Percentiles rank a stretch among this genome's conserved stretches.
phyloP scores from a whole-genome alignment of 2,113 vertebrate species.

The Apteryx owenii region DNA sequence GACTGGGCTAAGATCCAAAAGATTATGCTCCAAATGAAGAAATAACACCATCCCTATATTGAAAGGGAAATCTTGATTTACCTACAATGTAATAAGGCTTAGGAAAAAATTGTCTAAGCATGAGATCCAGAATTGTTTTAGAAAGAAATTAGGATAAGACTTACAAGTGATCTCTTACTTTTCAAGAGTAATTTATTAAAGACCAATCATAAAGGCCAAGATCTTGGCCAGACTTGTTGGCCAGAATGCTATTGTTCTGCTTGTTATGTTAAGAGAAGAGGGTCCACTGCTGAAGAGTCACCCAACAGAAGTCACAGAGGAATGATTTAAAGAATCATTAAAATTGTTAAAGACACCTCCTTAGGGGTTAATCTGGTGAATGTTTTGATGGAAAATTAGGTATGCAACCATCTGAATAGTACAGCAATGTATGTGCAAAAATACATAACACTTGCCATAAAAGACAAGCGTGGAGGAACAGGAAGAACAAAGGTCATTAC shows the following conservation, averaged over 20 bases:
- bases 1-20: background rate
- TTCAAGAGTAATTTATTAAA: background rate
- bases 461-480: background rate
- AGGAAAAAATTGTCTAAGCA: background rate
- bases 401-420: background rate
- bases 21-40: background rate
- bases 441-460: background rate
- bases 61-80: too few relatives aligned
- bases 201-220: background rate
- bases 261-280: too few relatives aligned
- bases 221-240: background rate
- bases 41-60: background rate
- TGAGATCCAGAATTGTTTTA: background rate
- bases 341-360: background rate
- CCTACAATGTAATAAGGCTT: background rate
- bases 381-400: background rate
- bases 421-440: background rate
- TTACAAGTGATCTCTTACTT: background rate
- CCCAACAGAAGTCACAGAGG: background rate
- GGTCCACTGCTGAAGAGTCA: background rate
- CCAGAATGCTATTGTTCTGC: background rate
- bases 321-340: background rate
- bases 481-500: background rate
- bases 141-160: background rate
- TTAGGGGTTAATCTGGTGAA: background rate